Conservation (phyloP, 2,113 vertebrate species). For the Chroicocephalus ridibundus region DNA sequence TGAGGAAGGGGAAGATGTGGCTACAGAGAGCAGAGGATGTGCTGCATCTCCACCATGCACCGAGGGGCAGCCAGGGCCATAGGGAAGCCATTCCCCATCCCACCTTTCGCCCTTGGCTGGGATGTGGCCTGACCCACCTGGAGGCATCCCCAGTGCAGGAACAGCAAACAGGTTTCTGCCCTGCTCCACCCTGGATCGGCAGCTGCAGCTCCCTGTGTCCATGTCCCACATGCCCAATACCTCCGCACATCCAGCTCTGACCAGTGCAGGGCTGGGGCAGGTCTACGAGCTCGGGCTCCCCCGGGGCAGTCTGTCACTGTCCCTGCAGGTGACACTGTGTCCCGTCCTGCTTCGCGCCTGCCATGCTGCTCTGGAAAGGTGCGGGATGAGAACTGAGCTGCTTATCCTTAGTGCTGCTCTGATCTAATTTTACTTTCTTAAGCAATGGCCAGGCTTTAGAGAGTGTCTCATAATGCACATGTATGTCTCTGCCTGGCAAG, state of each 20-base stretch:
- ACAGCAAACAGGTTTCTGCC: not conserved
- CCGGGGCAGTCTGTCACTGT: not conserved
- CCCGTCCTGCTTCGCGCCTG: not conserved
- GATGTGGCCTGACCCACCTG: not conserved
- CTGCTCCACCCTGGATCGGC: not conserved
- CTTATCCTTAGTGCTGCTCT: not conserved
- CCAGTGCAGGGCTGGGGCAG: not conserved
- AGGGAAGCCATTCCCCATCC: not conserved
- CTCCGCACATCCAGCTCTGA: not conserved
- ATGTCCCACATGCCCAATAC: not conserved
- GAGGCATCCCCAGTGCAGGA: not conserved
- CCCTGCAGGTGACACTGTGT: not conserved
- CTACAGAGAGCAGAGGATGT: not conserved
- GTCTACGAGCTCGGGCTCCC: not conserved
- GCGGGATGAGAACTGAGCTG: not conserved
- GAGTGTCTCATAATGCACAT: not conserved
- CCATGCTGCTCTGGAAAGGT: not conserved
- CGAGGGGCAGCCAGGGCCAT: not conserved
- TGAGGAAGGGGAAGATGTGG: not conserved
- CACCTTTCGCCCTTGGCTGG: not conserved
- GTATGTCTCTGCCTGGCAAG: not conserved
- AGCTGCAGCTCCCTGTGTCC: not conserved
- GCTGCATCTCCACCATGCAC: not conserved
- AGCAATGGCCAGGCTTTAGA: not conserved
- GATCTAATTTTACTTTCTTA: constrained; percentile 40